These are phyloP conservation scores for Thalpophila matura DNA, from an alignment of 2,888 invertebrate genomes.

Conservation along the genomic window DNA sequence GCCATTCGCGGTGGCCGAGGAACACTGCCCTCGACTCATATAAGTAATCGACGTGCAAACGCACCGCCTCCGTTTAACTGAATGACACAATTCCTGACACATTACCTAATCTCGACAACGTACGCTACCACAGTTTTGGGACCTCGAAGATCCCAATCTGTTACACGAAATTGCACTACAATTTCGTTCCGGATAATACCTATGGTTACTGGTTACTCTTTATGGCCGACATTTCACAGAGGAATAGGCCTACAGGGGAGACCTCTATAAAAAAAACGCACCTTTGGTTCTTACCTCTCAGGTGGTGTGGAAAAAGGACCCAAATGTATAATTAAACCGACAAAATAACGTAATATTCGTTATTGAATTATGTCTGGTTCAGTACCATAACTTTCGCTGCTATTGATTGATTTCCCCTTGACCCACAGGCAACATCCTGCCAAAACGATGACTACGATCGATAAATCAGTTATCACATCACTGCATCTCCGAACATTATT, in stretches of 20 bases:
- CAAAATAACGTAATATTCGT: slow-evolving; percentile 4
- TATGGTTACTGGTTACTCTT: slow-evolving; percentile 31
- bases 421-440: slow-evolving; percentile 67
- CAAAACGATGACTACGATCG: slow-evolving; percentile 64
- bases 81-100: slow-evolving; percentile 88
- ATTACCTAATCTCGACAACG: slow-evolving; percentile 82
- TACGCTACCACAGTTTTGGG: slow-evolving; percentile 78
- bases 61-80: slow-evolving; percentile 84
- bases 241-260: slow-evolving; percentile 89
- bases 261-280: slow-evolving; percentile 90
- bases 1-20: slow-evolving; percentile 73
- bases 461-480: slow-evolving; percentile 67
- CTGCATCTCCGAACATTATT: slow-evolving; percentile 66
- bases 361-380: slow-evolving; percentile 50
- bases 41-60: slow-evolving; percentile 83
- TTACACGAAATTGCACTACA: slow-evolving; percentile 51
- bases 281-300: slow-evolving; percentile 85
- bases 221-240: slow-evolving; percentile 64
- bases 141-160: slow-evolving; percentile 63
- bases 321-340: slow-evolving; percentile 9
- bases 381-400: slow-evolving; percentile 58
- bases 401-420: slow-evolving; percentile 61
- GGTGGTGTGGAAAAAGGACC: slow-evolving; percentile 89
- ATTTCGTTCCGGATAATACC: slow-evolving; percentile 48
- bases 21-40: slow-evolving; percentile 82